Conservation (phyloP, 2,113 vertebrate species). For the Ailurus styani region DNA sequence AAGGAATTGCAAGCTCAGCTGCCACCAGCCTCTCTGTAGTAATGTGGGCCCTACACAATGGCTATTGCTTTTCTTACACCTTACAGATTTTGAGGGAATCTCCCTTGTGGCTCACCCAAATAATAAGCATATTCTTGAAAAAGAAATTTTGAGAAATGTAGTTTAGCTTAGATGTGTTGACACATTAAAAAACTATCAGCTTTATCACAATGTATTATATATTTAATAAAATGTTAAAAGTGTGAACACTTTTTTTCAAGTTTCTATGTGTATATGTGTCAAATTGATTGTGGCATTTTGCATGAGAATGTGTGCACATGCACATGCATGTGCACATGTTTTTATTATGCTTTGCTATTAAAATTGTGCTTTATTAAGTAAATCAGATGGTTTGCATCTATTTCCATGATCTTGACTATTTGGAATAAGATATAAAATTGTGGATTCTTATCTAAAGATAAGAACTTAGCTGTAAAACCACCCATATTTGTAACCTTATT, state of each 20-base stretch:
- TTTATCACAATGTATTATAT: background rate
- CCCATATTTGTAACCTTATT: background rate
- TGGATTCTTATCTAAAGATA: background rate
- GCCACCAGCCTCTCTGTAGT: fast-evolving
- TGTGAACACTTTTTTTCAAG: background rate
- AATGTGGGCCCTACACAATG: background rate
- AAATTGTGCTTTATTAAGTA: background rate
- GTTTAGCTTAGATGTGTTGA: background rate
- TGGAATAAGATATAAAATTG: background rate
- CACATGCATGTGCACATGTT: background rate
- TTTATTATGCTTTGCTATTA: background rate
- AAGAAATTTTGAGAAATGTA: background rate
- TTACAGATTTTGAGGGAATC: background rate
- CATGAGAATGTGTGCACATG: background rate
- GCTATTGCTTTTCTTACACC: background rate
- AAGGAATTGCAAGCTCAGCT: background rate
- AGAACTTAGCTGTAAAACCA: background rate
- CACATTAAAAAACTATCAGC: background rate
- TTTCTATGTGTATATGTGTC: background rate
- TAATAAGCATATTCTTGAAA: background rate
- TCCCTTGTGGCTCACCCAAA: background rate
- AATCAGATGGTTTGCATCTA: background rate
- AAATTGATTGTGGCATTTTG: background rate
- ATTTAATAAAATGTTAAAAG: background rate
- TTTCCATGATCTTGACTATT: background rate